phyloP scores from a whole-genome alignment of 1,140 invertebrate genomes.

The Bombyx mori region ASM3026992v2 NC_085108.1:5208501-5209000 shows the following conservation, averaged over 20 bases:
- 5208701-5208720: neutral
- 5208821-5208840: conserved; percentile 12
- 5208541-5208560: no score
- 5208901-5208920: neutral
- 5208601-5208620: no score
- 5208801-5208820: conserved; percentile 2
- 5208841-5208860: neutral
- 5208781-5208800: no score
- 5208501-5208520: neutral
- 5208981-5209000: conserved; percentile 3
- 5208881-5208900: neutral
- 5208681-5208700: no score
- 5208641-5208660: no score
- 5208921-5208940: neutral
- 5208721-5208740: conserved; percentile 4
- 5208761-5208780: neutral
- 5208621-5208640: no score
- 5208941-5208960: conserved; percentile 5
- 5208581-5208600: no score
- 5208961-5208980: conserved; percentile 6
- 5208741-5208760: neutral
- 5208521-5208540: no score
- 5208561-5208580: no score
- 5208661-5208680: no score
- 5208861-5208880: neutral